A percentile compares a stretch with the other conserved stretches of the same genome.
These are phyloP conservation scores for Cetonia aurata DNA, from an alignment of 2,888 invertebrate species.

Conservation along the genomic window DNA sequence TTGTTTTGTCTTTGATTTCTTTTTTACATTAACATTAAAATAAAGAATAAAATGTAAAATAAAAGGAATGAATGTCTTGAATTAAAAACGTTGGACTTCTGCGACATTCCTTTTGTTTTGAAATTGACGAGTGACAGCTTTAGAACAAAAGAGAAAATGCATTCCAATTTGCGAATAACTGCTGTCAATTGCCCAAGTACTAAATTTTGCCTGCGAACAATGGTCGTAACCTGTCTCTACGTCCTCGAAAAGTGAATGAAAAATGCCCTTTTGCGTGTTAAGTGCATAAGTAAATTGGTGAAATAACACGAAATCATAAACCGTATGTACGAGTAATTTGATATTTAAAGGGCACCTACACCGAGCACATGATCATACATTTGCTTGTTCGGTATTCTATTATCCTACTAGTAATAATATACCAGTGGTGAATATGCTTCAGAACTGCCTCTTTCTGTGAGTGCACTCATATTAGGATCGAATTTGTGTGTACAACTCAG, in stretches of 20 bases:
- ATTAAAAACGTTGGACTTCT: no score
- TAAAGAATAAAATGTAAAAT: no score
- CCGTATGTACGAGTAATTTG: constrained; percentile 19
- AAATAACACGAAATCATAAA: constrained; percentile 13
- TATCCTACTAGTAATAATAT: constrained; percentile 41
- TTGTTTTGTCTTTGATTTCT: no score
- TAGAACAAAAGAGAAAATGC: no score
- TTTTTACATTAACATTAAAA: no score
- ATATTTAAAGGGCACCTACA: constrained; percentile 31
- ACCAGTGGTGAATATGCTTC: constrained; percentile 37
- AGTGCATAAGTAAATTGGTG: constrained; percentile 9
- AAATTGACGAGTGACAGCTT: no score
- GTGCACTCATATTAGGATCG: background rate
- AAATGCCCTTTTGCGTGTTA: constrained; percentile 6
- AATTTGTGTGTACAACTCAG: constrained; percentile 4
- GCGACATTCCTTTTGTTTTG: no score
- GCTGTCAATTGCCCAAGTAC: no score
- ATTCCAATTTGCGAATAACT: no score
- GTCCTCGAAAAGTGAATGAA: constrained; percentile 7
- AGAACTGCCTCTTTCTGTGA: constrained; percentile 22
- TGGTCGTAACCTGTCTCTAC: background rate
- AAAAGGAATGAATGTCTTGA: no score
- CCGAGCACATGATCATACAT: constrained; percentile 2
- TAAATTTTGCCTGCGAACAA: background rate
- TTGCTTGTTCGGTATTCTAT: constrained; percentile 29